Evolutionary conservation across 1,140 invertebrate genomes (phyloP), one percentile per base, ranked within the genome.

Genomic region (Caenorhabditis latens): DNA sequence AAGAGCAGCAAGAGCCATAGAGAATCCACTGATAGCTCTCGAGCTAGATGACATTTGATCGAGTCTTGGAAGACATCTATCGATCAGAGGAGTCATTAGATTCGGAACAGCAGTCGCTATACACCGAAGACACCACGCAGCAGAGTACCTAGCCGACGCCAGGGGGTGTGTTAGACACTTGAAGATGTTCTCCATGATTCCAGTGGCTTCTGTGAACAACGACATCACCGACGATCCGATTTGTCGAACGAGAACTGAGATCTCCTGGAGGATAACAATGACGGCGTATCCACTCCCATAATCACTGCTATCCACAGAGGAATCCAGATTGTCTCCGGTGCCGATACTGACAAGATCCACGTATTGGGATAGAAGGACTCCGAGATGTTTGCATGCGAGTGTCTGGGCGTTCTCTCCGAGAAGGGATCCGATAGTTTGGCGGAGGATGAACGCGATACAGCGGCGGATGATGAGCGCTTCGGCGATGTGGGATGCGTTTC

Each of bases 381-480:
- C 95, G 58, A 99, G 95, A 93, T 99, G 97, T 93, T 98, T 97
- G 90, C 96, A 96, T 9, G 97, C 98, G 9, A 96, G 96, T 58
- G 96, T 95, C 94, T 99, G 98, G 67, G 97, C 97, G 91, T 98
- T 98, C 94, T 99, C 98, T 0, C 97, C 96, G 2, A 99, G 94
- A 94, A 99, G 95, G 92, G 96, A 96, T 8, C 98, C 97, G 50
- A 99, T 94, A 4, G 97, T 95, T 85, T 96, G 95, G 55, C 87
- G 61, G 61, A 99, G 94, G 90, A 99, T 97, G 92, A 98, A 99
- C 91, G 96, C 96, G 65, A 99, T 96, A 93, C 98, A 99, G 93
- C 98, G 98, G 88, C 98, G 94, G 0, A 97, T 98, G 93, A 98
- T 98, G 5, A 99, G 97, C 48, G 97, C 97, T 93, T 99, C 98